Base-by-base conservation (phyloP, 2,797 vertebrate species). In the Diplodus puntazzo region DNA sequence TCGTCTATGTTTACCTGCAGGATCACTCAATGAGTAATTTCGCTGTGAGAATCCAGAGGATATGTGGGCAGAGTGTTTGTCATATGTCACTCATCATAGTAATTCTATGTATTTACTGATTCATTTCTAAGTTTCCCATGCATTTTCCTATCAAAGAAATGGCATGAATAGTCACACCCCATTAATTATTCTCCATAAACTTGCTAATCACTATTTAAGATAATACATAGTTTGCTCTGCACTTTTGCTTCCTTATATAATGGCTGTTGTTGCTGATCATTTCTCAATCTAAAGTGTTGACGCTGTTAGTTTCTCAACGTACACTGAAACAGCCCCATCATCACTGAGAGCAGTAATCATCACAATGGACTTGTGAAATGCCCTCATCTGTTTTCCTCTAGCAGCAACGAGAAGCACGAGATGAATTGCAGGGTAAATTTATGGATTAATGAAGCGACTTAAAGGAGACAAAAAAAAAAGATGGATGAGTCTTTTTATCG, bases 221-320 rank as follows among this genome's bases (percentile, higher is more conserved):
- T 12, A 23, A 8, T 16, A 2, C 13, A 49, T 13, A 3, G 10
- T 53, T 73, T 23, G 6, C 12, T 62, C 1, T 42, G 0, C 13
- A 13, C n/a, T 3, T 23, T 16, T 5, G 23, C 9, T 23, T 45
- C 18, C 11, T 54, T 10, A n/a, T 21, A 17, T 21, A 53, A 73
- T n/a, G 42, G n/a, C 55, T 54, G 53, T 43, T 25, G 43, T 67
- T 4, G 17, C 18, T 18, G 17, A 18, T 57, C 42, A 54, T 81
- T 69, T 72, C 74, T 34, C 46, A 77, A 73, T 77, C 20, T 59
- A 3, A 72, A 58, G 71, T 72, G 48, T 25, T n/a, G 58, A 53
- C 53, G 61, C 11, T 0, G 0, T 1, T 11, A 1, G 11, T 84
- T 55, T 18, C 55, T 57, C 45, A 79, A 74, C 67, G 6, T 3